Conservation (phyloP, 2,797 vertebrate genomes). For the Morelia viridis region DNA sequence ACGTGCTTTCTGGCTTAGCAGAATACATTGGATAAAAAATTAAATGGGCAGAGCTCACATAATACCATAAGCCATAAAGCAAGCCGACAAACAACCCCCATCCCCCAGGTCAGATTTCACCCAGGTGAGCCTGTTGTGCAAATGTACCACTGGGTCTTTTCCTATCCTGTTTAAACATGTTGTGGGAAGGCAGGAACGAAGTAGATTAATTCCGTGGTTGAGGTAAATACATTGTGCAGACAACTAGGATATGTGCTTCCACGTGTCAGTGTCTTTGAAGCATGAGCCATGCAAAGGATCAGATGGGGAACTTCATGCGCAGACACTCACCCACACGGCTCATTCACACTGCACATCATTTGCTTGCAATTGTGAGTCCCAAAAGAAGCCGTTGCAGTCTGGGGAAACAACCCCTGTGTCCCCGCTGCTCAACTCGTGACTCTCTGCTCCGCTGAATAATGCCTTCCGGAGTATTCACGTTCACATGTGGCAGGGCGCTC, state of each 20-base stretch:
- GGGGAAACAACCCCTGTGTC: too few species aligned
- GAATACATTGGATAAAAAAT: neutral
- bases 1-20: neutral
- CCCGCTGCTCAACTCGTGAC: neutral
- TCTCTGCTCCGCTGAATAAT: neutral
- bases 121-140: neutral
- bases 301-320: neutral
- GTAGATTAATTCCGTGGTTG: neutral
- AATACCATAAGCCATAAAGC: neutral
- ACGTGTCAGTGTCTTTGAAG: neutral
- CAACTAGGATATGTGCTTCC: neutral
- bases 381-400: accelerated
- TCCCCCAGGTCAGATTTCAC: neutral
- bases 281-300: neutral
- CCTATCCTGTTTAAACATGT: neutral
- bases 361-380: neutral
- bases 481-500: neutral
- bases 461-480: accelerated
- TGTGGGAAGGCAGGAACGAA: neutral
- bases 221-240: neutral
- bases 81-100: neutral
- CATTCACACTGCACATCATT: neutral
- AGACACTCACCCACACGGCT: accelerated
- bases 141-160: neutral
- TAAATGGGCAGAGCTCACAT: neutral